These are phyloP conservation scores for Orthochromis malagaraziensis DNA, from an alignment of 2,113 vertebrate species.

Conservation along the genomic window DNA sequence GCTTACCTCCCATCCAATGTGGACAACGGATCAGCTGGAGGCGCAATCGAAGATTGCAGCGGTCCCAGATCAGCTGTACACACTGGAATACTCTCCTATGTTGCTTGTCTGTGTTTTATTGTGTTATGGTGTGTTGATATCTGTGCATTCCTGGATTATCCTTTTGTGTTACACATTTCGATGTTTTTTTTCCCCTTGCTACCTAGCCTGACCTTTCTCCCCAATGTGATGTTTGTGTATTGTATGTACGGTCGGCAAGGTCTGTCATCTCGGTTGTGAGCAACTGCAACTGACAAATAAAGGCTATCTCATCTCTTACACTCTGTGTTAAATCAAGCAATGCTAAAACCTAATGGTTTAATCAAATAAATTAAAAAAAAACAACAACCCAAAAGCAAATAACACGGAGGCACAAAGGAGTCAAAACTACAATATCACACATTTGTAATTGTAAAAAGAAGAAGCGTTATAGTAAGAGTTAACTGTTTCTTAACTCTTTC, in stretches of 20 bases:
- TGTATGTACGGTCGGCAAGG: not conserved
- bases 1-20: not conserved
- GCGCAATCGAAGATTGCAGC: not conserved
- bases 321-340: not conserved
- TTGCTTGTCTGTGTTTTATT: not conserved
- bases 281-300: not conserved
- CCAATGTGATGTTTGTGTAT: not conserved
- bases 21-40: fast-evolving
- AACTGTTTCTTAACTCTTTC: not conserved
- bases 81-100: not conserved
- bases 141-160: fast-evolving
- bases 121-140: not conserved
- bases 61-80: fast-evolving
- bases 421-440: not conserved
- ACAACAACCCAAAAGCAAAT: not conserved
- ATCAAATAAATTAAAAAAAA: fast-evolving
- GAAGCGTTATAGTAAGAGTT: not conserved
- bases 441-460: not conserved
- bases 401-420: fast-evolving
- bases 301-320: not conserved
- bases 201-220: not conserved
- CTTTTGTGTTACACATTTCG: not conserved
- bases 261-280: not conserved
- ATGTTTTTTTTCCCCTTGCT: not conserved
- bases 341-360: not conserved